Evolutionary conservation across 1,140 invertebrate species (phyloP).

Genomic region (Diabrotica undecimpunctata): DNA sequence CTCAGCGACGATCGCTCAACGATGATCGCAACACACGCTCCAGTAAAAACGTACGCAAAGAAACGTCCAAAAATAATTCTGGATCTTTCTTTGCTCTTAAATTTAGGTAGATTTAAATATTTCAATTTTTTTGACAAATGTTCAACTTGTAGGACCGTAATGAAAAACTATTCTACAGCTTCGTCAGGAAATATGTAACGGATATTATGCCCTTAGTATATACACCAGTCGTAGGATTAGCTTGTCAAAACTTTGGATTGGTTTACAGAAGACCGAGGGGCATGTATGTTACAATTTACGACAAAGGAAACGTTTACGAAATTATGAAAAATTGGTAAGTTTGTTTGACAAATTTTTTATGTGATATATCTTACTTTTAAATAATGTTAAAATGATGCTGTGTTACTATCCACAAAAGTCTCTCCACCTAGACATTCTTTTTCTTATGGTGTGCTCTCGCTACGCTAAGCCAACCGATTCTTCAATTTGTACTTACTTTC

Average conservation of each 20-base stretch:
- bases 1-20: no score
- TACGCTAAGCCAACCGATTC: no score
- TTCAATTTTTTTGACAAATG: background rate
- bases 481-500: no score
- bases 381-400: background rate
- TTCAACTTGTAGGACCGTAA: conserved; percentile 77
- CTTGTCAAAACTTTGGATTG: conserved; percentile 95
- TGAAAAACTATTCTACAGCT: conserved; percentile 91
- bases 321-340: conserved; percentile 83
- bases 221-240: conserved; percentile 94
- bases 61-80: no score
- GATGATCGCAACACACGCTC: no score
- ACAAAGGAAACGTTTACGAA: conserved; percentile 89
- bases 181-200: conserved; percentile 90
- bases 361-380: background rate
- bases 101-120: no score
- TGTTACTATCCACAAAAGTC: background rate
- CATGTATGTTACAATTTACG: conserved; percentile 94
- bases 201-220: conserved; percentile 97
- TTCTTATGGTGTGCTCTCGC: no score
- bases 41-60: no score
- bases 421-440: no score
- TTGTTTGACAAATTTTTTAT: background rate
- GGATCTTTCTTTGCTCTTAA: no score
- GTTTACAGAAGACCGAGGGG: conserved; percentile 92